A percentile compares a stretch with the other conserved stretches of the same genome.
These are phyloP conservation scores for Catostylus mosaicus DNA, from an alignment of 30 jellyfish, hydroid and myxozoan species.

Conservation along the genomic window DNA sequence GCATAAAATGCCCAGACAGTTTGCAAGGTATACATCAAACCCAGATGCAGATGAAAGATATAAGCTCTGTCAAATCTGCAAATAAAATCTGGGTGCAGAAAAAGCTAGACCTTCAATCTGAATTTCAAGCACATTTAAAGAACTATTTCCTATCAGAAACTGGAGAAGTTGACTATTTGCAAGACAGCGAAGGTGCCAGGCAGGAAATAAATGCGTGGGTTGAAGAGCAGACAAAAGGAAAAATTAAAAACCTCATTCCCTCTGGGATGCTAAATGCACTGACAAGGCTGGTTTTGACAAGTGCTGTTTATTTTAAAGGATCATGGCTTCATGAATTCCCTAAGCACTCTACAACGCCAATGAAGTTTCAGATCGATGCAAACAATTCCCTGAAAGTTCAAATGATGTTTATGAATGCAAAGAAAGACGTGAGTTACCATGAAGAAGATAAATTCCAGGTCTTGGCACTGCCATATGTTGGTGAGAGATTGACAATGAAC, in stretches of 20 bases:
- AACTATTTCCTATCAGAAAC: slow-evolving; percentile 6
- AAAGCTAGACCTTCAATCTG: not conserved
- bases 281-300: slow-evolving; percentile 81
- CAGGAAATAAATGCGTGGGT: slow-evolving; percentile 14
- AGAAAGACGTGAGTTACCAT: slow-evolving; percentile 32
- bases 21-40: not conserved
- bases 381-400: not conserved
- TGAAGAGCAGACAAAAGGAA: slow-evolving; percentile 60
- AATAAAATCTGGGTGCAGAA: slow-evolving; percentile 21
- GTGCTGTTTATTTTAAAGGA: slow-evolving; percentile 90
- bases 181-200: not conserved
- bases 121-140: not conserved
- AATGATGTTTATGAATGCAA: slow-evolving; percentile 25
- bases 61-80: slow-evolving; percentile 9
- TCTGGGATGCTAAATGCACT: slow-evolving; percentile 38
- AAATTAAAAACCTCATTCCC: slow-evolving; percentile 61
- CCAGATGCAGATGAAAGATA: not conserved
- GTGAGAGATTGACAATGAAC: slow-evolving; percentile 65
- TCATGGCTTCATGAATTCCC: slow-evolving; percentile 73
- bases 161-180: not conserved
- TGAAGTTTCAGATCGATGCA: not conserved
- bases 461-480: slow-evolving; percentile 76
- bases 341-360: slow-evolving; percentile 11
- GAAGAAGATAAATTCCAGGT: slow-evolving; percentile 45
- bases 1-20: not conserved